These are phyloP conservation scores for Ophioninae sp. DNA, from an alignment of 2,888 invertebrate genomes.

Conservation along the genomic window DNA sequence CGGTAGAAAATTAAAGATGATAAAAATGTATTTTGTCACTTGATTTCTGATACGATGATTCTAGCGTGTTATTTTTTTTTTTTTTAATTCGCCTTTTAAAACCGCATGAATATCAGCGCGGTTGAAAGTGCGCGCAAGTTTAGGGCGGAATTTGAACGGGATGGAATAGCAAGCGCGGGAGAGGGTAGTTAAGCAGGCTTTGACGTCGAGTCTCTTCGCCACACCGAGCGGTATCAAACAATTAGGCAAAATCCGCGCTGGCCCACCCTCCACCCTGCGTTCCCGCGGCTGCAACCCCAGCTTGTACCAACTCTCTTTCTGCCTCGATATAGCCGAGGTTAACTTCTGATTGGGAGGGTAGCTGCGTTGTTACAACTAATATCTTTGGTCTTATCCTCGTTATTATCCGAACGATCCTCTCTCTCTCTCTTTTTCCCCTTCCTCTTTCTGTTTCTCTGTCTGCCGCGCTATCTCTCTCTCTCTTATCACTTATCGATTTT, in stretches of 20 bases:
- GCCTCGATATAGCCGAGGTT: slow-evolving; percentile 55
- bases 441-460: too few relatives aligned
- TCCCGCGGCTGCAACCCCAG: slow-evolving; percentile 46
- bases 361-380: slow-evolving; percentile 76
- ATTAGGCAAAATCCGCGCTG: slow-evolving; percentile 73
- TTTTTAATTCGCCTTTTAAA: not conserved
- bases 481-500: too few relatives aligned
- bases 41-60: too few relatives aligned
- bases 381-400: slow-evolving; percentile 79
- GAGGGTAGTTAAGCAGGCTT: slow-evolving; percentile 63
- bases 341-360: slow-evolving; percentile 67
- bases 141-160: slow-evolving; percentile 21
- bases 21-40: too few relatives aligned
- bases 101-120: not conserved
- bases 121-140: slow-evolving; percentile 25
- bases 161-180: slow-evolving; percentile 39
- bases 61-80: not conserved
- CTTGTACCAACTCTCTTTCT: slow-evolving; percentile 41
- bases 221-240: slow-evolving; percentile 73
- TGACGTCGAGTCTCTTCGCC: slow-evolving; percentile 61
- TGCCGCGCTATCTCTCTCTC: too few relatives aligned
- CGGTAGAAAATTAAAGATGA: too few relatives aligned
- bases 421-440: slow-evolving; percentile 67
- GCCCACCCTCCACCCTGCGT: slow-evolving; percentile 54
- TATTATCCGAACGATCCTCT: slow-evolving; percentile 69